Evolutionary conservation across 2,888 invertebrate genomes (phyloP).

Genomic region (Chaitophorus viminalis): DNA sequence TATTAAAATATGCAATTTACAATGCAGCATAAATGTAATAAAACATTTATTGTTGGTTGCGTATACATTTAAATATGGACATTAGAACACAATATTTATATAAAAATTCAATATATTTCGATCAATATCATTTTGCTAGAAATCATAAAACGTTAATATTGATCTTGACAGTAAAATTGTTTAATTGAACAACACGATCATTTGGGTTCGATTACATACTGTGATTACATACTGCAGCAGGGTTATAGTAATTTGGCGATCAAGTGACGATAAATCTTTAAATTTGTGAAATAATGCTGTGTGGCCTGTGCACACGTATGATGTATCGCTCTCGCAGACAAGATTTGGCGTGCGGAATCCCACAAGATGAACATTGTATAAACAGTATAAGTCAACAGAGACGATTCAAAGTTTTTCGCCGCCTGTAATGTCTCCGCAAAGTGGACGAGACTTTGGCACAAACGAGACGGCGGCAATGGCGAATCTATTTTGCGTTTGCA

Average conservation of each 20-base stretch:
- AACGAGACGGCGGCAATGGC: not conserved
- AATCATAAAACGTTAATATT: no score
- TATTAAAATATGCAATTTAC: no score
- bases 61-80: no score
- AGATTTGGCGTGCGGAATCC: not conserved
- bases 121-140: no score
- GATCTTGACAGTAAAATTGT: not conserved
- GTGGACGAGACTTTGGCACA: not conserved
- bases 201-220: not conserved
- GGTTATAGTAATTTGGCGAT: not conserved
- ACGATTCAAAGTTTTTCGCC: not conserved
- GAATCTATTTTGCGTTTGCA: not conserved
- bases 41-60: no score
- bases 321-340: not conserved
- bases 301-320: no score
- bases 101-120: no score
- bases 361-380: not conserved
- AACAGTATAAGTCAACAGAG: conserved; percentile 22
- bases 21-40: no score
- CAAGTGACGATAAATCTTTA: not conserved
- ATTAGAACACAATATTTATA: no score
- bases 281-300: not conserved
- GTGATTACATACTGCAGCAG: not conserved
- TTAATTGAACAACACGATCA: not conserved
- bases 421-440: not conserved